A percentile compares a stretch with the other conserved stretches of the same genome.
Evolutionary conservation across 2,888 invertebrate species (phyloP).

Genomic region (Gryllus longicercus): DNA sequence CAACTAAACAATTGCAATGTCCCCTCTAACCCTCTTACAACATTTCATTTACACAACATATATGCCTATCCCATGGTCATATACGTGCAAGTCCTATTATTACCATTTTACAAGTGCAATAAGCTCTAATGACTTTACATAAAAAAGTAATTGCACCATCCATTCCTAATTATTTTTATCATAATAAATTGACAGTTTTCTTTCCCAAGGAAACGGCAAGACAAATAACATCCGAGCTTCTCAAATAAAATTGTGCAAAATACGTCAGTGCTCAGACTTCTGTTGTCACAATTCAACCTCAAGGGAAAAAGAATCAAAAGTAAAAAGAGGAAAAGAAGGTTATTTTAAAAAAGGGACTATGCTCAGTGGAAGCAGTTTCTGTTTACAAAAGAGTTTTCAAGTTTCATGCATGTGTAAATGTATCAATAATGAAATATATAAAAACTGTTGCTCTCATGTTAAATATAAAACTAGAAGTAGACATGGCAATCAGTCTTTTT

Average conservation of each 20-base stretch:
- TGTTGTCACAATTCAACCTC: conserved; percentile 18
- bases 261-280: neutral
- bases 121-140: conserved; percentile 11
- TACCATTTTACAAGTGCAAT: conserved; percentile 22
- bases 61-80: conserved; percentile 10
- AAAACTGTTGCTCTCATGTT: conserved; percentile 3
- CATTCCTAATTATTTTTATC: conserved; percentile 11
- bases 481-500: conserved; percentile 17
- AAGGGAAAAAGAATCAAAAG: conserved; percentile 18
- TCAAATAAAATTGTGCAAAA: neutral
- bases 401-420: conserved; percentile 17
- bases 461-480: conserved; percentile 17
- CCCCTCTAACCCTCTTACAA: neutral
- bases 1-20: conserved; percentile 10
- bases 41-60: conserved; percentile 4
- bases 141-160: conserved; percentile 29
- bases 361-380: conserved; percentile 12
- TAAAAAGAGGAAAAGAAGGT: neutral
- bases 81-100: conserved; percentile 22
- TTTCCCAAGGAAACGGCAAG: conserved; percentile 29
- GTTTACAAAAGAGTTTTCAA: neutral
- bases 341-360: conserved; percentile 19
- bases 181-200: conserved; percentile 27
- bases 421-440: conserved; percentile 6
- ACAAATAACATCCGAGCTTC: conserved; percentile 21